Base-by-base conservation (phyloP, 2,113 vertebrate species). In the Arothron firmamentum region DNA sequence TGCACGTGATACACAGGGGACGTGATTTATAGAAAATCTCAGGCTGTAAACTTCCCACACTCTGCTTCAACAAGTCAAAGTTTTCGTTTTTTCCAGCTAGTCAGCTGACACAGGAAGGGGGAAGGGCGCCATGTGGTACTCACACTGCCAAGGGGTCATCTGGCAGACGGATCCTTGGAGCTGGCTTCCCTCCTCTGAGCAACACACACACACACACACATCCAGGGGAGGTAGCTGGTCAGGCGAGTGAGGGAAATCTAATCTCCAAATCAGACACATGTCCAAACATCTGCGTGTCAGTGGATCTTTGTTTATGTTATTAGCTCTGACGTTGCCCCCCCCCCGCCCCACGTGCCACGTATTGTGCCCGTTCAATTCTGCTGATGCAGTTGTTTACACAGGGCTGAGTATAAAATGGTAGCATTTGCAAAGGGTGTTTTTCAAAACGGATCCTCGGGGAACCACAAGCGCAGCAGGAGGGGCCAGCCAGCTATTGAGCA, bases 131-230 rank as follows among this genome's bases (percentile, higher is more conserved):
- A 45, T 12, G 53, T 54, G 49, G 42, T 52, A 57, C 25, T 5
- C 59, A 63, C 56, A 71, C 56, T 61, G 76, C 67, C 54, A 23
- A 61, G 59, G 63, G 74, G 80, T 88, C 85, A 85, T 77, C 79
- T 85, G 75, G 77, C 83, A 86, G 83, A 73, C 19, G 67, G 70
- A 75, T 78, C 82, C 65, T 79, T 59, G 16, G 6, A 75, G 68
- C 53, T 63, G 70, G 64, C 69, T 70, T 81, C 69, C 46, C 46
- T 66, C 45, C 1, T 7, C 31, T 1, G 31, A 71, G 58, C 23
- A 52, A 65, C 25, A 7, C 25, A 28, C 25, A 28, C 38, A 56
- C 15, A 67, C 14, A 47, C 15, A 47, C 45, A n/a, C 45, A 53
- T 11, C 23, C 47, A 59, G 28, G 53, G 59, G 48, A 56, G 66